Conservation (phyloP, 37 sponge, comb jelly and placozoan species). For the Spongia lamella region DNA sequence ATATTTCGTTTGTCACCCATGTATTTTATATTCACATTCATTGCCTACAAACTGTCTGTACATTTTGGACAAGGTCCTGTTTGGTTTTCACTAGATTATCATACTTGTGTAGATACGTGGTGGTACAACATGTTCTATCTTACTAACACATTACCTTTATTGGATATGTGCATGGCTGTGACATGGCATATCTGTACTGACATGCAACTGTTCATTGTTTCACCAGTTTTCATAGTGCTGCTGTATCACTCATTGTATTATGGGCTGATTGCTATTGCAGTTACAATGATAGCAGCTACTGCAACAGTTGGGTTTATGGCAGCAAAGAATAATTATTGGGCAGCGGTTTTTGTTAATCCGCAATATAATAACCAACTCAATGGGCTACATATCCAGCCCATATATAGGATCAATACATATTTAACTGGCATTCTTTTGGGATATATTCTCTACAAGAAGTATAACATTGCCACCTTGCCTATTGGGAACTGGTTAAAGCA, state of each 20-base stretch:
- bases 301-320: slow-evolving; percentile 15
- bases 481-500: slow-evolving; percentile 17
- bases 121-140: slow-evolving; percentile 68
- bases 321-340: slow-evolving; percentile 14
- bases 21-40: too few species aligned
- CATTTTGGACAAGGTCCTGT: slow-evolving; percentile 8
- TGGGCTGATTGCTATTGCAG: background rate
- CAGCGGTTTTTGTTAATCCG: background rate
- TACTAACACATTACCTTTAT: slow-evolving; percentile 39
- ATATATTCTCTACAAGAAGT: slow-evolving; percentile 48
- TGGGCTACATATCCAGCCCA: slow-evolving; percentile 46
- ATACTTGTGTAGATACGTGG: too few species aligned
- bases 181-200: slow-evolving; percentile 66
- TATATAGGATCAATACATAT: slow-evolving; percentile 57
- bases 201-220: slow-evolving; percentile 63
- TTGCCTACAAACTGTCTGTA: too few species aligned
- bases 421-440: slow-evolving; percentile 67
- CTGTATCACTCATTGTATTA: slow-evolving; percentile 19
- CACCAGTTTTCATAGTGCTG: slow-evolving; percentile 55
- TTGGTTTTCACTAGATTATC: too few species aligned
- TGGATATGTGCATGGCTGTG: slow-evolving; percentile 76
- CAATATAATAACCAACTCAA: too few species aligned
- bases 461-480: background rate
- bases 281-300: background rate
- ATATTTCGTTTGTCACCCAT: slow-evolving; percentile 59